These are phyloP conservation scores for Platysternon megacephalum DNA, from an alignment of 2,113 vertebrate genomes.

Conservation along the genomic window DNA sequence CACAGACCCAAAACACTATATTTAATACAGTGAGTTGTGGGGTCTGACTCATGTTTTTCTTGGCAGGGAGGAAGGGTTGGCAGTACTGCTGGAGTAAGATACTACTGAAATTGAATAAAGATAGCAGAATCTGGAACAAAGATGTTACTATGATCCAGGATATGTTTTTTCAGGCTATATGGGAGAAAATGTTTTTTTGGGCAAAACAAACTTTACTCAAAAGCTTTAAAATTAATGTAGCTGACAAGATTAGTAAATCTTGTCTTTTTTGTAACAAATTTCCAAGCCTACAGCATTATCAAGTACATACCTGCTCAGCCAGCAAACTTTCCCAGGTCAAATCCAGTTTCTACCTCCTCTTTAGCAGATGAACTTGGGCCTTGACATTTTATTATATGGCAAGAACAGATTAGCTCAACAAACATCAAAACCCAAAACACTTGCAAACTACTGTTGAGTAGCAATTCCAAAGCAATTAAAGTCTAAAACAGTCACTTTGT, in stretches of 20 bases:
- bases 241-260: neutral
- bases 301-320: neutral
- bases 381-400: neutral
- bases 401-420: neutral
- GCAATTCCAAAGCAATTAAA: slow-evolving; percentile 3
- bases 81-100: neutral
- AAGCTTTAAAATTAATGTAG: neutral
- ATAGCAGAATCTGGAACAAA: neutral
- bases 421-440: neutral
- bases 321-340: neutral
- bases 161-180: neutral
- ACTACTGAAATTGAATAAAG: neutral
- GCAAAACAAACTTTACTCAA: fast-evolving
- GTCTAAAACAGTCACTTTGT: neutral
- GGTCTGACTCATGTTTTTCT: neutral
- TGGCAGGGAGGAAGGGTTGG: neutral
- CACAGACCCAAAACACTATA: neutral
- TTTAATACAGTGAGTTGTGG: no score
- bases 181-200: fast-evolving
- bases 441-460: neutral
- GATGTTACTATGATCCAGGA: neutral
- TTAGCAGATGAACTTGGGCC: slow-evolving; percentile 1
- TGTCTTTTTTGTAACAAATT: neutral
- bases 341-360: neutral
- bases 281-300: neutral